These are phyloP conservation scores for Solenopsis invicta DNA, from an alignment of 1,140 invertebrate genomes.

Conservation along the genomic window DNA sequence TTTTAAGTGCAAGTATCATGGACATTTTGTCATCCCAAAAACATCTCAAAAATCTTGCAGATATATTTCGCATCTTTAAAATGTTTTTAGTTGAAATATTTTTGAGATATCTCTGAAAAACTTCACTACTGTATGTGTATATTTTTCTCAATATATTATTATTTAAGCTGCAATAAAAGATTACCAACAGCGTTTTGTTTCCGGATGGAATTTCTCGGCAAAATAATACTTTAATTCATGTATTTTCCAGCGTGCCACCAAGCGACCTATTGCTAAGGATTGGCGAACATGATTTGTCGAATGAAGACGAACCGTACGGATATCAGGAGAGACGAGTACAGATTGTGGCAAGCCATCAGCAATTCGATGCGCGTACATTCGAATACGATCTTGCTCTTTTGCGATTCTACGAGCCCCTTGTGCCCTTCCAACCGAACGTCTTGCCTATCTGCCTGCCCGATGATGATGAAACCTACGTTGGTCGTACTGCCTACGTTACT, in stretches of 20 bases:
- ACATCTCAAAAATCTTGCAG: too few relatives aligned
- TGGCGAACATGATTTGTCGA: constrained; percentile 96
- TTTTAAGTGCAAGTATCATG: too few relatives aligned
- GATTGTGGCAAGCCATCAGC: constrained; percentile 96
- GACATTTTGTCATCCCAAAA: too few relatives aligned
- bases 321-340: constrained; percentile 95
- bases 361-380: constrained; percentile 96
- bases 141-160: too few relatives aligned
- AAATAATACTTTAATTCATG: neutral
- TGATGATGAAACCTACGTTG: constrained; percentile 94
- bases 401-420: constrained; percentile 96
- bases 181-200: neutral
- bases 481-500: constrained; percentile 95
- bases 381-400: constrained; percentile 97
- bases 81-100: too few relatives aligned
- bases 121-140: too few relatives aligned
- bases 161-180: neutral
- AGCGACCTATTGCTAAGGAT: constrained; percentile 95
- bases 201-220: neutral
- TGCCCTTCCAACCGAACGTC: constrained; percentile 95
- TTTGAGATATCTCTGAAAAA: too few relatives aligned
- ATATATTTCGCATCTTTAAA: too few relatives aligned
- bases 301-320: constrained; percentile 94
- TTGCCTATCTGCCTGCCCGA: constrained; percentile 96
- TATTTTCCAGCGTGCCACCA: constrained; percentile 92